phyloP scores from a whole-genome alignment of 2,797 vertebrate genomes.

The Peromyscus attwateri region DNA sequence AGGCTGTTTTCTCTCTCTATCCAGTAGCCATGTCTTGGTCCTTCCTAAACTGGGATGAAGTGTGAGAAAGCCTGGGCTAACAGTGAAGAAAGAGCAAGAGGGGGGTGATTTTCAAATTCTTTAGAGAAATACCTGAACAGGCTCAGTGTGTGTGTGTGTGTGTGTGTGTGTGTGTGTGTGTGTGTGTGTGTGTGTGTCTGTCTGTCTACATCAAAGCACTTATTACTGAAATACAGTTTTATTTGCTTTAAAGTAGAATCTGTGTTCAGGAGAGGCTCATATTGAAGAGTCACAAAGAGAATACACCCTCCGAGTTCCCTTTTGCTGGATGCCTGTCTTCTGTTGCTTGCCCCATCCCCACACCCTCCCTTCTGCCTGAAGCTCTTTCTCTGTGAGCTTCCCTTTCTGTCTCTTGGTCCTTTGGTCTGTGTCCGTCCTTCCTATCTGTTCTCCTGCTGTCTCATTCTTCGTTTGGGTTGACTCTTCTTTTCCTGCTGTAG shows the following conservation, averaged over 20 bases:
- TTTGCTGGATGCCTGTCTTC: not conserved
- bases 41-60: not conserved
- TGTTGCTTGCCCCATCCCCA: not conserved
- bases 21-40: rapidly evolving
- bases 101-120: not conserved
- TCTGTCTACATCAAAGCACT: not conserved
- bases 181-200: not conserved
- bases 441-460: not conserved
- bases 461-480: not conserved
- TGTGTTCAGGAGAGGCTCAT: not conserved
- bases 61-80: not conserved
- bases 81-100: not conserved
- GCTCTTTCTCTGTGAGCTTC: not conserved
- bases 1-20: not conserved
- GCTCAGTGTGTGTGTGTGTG: not conserved
- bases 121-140: not conserved
- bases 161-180: not conserved
- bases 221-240: not conserved
- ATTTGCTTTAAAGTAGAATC: not conserved
- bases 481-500: not conserved
- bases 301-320: not conserved
- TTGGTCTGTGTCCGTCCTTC: not conserved
- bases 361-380: not conserved
- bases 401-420: not conserved
- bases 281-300: not conserved